phyloP scores from a whole-genome alignment of 2,888 invertebrate genomes.

The Cactoblastis cactorum region DNA sequence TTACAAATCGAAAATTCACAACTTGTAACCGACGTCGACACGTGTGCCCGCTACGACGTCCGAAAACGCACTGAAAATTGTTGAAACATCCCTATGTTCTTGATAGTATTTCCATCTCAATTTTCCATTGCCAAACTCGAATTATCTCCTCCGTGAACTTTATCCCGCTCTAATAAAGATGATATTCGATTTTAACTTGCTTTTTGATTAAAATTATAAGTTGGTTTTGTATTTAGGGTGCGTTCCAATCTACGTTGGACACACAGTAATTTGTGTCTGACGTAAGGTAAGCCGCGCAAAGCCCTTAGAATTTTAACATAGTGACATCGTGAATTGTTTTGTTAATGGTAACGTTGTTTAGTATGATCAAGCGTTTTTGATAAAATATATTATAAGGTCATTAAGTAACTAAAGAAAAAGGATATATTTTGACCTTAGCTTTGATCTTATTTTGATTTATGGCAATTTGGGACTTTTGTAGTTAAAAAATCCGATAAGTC shows the following conservation, averaged over 20 bases:
- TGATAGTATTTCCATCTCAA: constrained; percentile 17
- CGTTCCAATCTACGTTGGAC: constrained; percentile 25
- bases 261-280: constrained; percentile 42
- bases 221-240: constrained; percentile 16
- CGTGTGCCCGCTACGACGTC: constrained; percentile 21
- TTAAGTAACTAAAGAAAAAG: too few relatives aligned
- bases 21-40: constrained; percentile 1
- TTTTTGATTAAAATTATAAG: not conserved
- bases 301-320: constrained; percentile 40
- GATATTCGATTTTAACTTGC: not conserved
- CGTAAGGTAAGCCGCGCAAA: constrained; percentile 35
- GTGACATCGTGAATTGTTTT: constrained; percentile 20
- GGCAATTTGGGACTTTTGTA: too few relatives aligned
- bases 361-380: not conserved
- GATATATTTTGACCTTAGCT: too few relatives aligned
- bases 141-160: not conserved
- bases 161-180: constrained; percentile 10
- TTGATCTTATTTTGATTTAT: too few relatives aligned
- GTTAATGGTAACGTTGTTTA: constrained; percentile 25
- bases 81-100: constrained; percentile 17
- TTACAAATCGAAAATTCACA: constrained; percentile 16
- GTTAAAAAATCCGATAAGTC: too few relatives aligned
- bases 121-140: constrained; percentile 8
- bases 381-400: not conserved
- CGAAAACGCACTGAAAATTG: constrained; percentile 25